Conservation (phyloP, 2,888 invertebrate species). For the Tridacna crocea region DNA sequence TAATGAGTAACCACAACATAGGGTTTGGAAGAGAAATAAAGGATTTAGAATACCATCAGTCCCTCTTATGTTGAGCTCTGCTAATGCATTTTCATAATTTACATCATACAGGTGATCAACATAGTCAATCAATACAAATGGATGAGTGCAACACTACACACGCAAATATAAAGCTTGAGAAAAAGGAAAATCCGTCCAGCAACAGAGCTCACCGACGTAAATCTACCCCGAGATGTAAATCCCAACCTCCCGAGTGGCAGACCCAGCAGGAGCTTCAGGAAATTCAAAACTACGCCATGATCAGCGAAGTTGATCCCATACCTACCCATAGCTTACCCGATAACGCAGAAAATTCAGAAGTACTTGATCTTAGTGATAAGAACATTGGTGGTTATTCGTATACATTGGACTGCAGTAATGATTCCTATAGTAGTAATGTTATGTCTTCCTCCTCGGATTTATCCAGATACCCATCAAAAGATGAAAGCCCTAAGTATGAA, state of each 20-base stretch:
- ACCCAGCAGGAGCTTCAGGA: slow-evolving; percentile 20
- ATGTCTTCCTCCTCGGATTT: slow-evolving; percentile 8
- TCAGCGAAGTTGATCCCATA: not conserved
- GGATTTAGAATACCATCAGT: no score
- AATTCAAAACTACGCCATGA: slow-evolving; percentile 24
- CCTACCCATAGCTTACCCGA: not conserved
- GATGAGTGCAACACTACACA: not conserved
- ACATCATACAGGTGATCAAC: no score
- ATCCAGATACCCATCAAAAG: slow-evolving; percentile 11
- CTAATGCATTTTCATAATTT: no score
- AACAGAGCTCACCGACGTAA: slow-evolving; percentile 33
- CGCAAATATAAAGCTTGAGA: not conserved
- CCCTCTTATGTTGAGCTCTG: no score
- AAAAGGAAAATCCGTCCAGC: not conserved
- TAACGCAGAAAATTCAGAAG: slow-evolving; percentile 13
- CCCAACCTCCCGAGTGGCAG: slow-evolving; percentile 29
- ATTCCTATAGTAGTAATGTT: slow-evolving; percentile 17
- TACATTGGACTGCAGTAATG: slow-evolving; percentile 36
- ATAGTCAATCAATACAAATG: no score
- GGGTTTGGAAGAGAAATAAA: no score
- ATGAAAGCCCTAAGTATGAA: slow-evolving; percentile 3
- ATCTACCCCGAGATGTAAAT: slow-evolving; percentile 50
- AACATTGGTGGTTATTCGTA: slow-evolving; percentile 29
- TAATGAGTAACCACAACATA: not conserved
- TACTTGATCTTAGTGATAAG: slow-evolving; percentile 44